phyloP scores from a whole-genome alignment of 2,888 invertebrate species.

The Eupithecia exiguata region DNA sequence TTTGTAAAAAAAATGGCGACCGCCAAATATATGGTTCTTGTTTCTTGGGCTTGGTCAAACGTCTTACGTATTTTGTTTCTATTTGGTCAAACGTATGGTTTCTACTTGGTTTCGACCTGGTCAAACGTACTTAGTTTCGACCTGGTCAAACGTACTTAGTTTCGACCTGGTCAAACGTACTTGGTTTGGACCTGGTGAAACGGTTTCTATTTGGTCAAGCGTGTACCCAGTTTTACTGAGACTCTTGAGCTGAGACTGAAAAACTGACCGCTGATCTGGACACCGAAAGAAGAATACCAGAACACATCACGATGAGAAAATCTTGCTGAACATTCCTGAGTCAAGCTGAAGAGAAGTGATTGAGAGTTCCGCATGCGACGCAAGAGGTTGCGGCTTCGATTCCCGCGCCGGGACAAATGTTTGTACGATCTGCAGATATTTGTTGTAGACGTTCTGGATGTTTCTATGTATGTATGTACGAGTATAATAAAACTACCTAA shows the following conservation, averaged over 20 bases:
- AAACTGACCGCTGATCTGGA: background rate
- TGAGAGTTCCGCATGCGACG: too few relatives aligned
- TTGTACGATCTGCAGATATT: too few relatives aligned
- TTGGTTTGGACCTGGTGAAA: too few relatives aligned
- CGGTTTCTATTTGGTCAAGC: slow-evolving; percentile 60
- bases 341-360: background rate
- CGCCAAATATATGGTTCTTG: slow-evolving; percentile 65
- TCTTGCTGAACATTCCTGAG: background rate
- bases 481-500: too few relatives aligned
- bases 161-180: slow-evolving; percentile 51
- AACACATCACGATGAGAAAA: background rate
- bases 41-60: slow-evolving; percentile 55
- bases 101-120: slow-evolving; percentile 31
- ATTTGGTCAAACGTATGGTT: slow-evolving; percentile 59
- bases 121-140: background rate
- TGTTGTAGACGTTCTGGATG: background rate
- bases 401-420: background rate
- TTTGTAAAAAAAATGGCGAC: slow-evolving; percentile 71
- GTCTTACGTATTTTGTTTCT: background rate
- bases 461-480: too few relatives aligned
- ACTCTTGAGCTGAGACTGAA: background rate
- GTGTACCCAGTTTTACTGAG: slow-evolving; percentile 33
- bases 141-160: background rate
- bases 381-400: background rate
- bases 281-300: background rate